Evolutionary conservation across 2,888 invertebrate genomes (phyloP), one percentile per base, ranked within the genome.

Genomic region (Temnothorax unifasciatus): DNA sequence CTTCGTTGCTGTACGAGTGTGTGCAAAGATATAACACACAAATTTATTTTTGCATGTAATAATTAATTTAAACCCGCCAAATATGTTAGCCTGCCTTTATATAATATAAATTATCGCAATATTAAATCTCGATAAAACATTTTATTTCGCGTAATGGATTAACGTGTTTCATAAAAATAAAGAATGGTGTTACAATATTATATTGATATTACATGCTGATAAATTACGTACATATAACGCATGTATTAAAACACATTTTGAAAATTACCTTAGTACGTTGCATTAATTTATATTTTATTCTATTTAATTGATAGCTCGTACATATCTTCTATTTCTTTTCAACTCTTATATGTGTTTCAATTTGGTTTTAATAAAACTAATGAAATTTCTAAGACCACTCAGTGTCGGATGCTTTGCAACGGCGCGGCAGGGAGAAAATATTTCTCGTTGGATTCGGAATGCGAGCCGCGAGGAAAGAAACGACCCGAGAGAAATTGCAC

Each of bases 21-120:
- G 47, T 13, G 44, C 25, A 74, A 21, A 9, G 18, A 59, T 74
- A 25, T 15, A 61, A 15, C 29, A 29, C 29, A 29, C 29, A 29
- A 2, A 8, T n/a, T 34, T 73, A 29, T 77, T 71, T 81, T 81
- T 73, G 44, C 34, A 57, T 18, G 34, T 21, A 47, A 73, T 59
- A 81, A 59, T 81, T 59, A 73, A 81, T 81, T 81, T 47, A 59
- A 59, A 81, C 18, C 38, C 21, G 74, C 25, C 41, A 75, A 9
- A 21, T 21, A 13, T 47, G 21, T 21, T 44, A 57, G 44, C 57
- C 57, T 50, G 2, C 47, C 44, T 59, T 47, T 79, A 18, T 29
- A 47, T 34, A 34, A 18, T 34, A 38, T 71, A 5, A 38, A 47
- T 47, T 21, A 34, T 79, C 2, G 18, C 13, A 41, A 71, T 34